Conservation (phyloP, 2,797 vertebrate species). For the Vireo griseus region DNA sequence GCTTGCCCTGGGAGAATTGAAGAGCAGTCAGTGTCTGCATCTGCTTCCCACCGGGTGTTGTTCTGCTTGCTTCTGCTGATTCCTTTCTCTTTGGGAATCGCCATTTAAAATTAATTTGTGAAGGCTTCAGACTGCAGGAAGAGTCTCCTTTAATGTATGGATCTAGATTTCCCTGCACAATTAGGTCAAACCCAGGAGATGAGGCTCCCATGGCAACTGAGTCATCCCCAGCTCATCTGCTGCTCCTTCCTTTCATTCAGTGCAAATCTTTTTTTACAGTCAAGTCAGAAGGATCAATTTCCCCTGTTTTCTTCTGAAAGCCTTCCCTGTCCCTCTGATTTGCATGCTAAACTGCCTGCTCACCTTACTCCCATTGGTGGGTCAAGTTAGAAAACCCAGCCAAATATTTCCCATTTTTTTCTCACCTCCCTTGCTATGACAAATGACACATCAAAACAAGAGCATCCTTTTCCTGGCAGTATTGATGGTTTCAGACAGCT, state of each 20-base stretch:
- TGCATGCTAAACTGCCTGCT: background rate
- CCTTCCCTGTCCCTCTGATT: background rate
- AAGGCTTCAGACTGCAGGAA: background rate
- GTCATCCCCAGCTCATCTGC: background rate
- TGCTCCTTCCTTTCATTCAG: background rate
- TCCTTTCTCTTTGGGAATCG: background rate
- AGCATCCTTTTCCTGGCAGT: background rate
- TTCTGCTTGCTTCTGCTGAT: background rate
- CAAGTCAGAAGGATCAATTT: background rate
- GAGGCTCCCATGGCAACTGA: background rate
- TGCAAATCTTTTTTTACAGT: background rate
- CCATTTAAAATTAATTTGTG: constrained; percentile 1
- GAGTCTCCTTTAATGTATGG: background rate
- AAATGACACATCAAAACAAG: background rate
- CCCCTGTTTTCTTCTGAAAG: background rate
- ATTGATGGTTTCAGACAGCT: background rate
- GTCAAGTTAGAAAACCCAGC: background rate
- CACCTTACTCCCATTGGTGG: background rate
- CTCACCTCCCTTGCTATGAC: background rate
- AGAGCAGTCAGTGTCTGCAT: constrained; percentile 17
- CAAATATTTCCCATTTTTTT: background rate
- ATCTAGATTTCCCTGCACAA: constrained; percentile 20
- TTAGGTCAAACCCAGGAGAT: background rate
- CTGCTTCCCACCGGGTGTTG: background rate
- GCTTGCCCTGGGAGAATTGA: constrained; percentile 79